Base-by-base conservation (phyloP, 2,113 vertebrate genomes). In the Melierax canorus region DNA sequence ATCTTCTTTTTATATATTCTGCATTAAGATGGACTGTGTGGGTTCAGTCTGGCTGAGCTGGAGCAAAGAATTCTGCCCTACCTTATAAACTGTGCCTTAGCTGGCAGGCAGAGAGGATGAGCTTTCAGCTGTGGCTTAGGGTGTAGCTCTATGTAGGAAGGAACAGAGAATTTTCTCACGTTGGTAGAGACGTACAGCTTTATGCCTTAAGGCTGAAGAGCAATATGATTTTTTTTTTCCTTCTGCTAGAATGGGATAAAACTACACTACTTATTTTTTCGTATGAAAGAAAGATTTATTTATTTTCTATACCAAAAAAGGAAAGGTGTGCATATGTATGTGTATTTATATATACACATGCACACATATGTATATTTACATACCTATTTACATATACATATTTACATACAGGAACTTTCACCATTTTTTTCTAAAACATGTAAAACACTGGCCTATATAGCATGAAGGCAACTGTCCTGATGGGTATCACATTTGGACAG, bases 151-250 rank as follows among this genome's bases (percentile, higher is more conserved):
- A 22, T 59, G 91, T 95, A 97, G 92, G 79, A 95, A 94, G 88
- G 67, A 94, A 91, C 58, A 85, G 68, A 90, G 74, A 94, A 87
- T 92, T 94, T 95, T 97, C 96, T 91, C 92, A 95, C 82, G 13
- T 91, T 93, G 30, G 77, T 93, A 90, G 15, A 93, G 30, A 87
- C 53, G n/a, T 38, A 87, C 34, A 95, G 92, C 62, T 90, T 83
- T 38, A 86, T 93, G 82, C 79, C 76, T 86, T 85, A 58, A 78
- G 94, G 79, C 69, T 79, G 59, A 93, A 89, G 20, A 56, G 41
- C 74, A 81, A 26, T 72, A 48, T 5, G 30, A n/a, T 45, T 41
- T 59, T 55, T 56, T 76, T 76, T 69, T 82, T 46, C n/a, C 13
- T 83, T 68, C 69, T 90, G 36, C 51, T 77, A 71, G 32, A 90